Evolutionary conservation across 2,888 invertebrate species (phyloP).

Genomic region (Rhagonycha lutea): DNA sequence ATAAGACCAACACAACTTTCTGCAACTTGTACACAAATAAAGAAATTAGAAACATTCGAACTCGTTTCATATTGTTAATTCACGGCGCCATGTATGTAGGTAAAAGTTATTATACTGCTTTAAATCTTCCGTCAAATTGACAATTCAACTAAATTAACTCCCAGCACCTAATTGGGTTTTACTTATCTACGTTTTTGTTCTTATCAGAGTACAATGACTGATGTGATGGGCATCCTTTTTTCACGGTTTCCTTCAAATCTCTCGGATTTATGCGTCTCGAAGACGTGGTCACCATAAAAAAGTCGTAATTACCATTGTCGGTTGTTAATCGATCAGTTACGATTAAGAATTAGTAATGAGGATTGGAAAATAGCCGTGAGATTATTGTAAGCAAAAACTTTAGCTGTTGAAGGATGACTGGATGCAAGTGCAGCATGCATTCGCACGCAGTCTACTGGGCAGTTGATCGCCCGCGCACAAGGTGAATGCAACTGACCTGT

Average conservation of each 20-base stretch:
- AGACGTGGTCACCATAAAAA: neutral
- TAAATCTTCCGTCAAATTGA: constrained; percentile 10
- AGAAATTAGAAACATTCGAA: constrained; percentile 31
- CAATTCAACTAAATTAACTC: neutral
- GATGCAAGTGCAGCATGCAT: constrained; percentile 35
- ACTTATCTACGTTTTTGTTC: neutral
- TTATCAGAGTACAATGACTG: neutral
- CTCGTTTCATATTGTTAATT: constrained; percentile 36
- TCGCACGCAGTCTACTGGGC: constrained; percentile 44
- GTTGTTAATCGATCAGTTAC: constrained; percentile 1
- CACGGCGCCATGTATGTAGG: constrained; percentile 21
- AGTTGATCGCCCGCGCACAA: constrained; percentile 52
- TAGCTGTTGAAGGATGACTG: constrained; percentile 36
- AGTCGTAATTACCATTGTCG: neutral
- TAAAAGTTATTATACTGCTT: constrained; percentile 16
- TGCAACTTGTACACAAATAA: constrained; percentile 38
- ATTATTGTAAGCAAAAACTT: constrained; percentile 21
- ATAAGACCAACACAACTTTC: constrained; percentile 43
- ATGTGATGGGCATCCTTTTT: neutral
- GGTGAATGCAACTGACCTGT: constrained; percentile 54
- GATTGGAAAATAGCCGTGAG: neutral
- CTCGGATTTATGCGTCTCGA: neutral
- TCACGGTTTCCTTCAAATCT: neutral
- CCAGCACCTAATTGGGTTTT: neutral
- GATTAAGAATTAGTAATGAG: neutral